phyloP scores from a whole-genome alignment of 2,888 invertebrate species.

The Cryptophagus acutangulus region DNA sequence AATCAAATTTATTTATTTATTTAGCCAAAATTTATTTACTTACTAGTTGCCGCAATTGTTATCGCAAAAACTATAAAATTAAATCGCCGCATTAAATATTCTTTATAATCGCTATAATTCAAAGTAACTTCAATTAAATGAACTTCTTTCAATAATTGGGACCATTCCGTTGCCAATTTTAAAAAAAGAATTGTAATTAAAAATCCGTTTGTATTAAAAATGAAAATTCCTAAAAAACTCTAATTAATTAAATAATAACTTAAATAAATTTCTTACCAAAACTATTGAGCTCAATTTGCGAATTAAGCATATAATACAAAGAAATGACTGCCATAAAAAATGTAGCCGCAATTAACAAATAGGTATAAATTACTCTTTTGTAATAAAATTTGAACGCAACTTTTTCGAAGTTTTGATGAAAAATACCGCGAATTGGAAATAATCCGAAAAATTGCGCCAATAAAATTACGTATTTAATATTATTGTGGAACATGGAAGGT shows the following conservation, averaged over 20 bases:
- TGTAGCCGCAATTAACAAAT: not conserved
- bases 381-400: constrained; percentile 10
- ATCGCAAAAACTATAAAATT: constrained; percentile 4
- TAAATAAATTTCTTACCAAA: constrained; percentile 5
- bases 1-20: constrained; percentile 3
- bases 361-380: not conserved
- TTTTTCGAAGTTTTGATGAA: constrained; percentile 1
- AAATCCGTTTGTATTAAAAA: constrained; percentile 10
- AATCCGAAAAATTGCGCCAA: constrained; percentile 15
- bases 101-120: constrained; percentile 7
- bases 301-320: not conserved
- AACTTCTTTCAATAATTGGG: constrained; percentile 7
- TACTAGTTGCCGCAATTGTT: constrained; percentile 10
- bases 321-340: constrained; percentile 2
- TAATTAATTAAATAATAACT: not conserved
- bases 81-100: constrained; percentile 7
- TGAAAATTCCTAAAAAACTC: constrained; percentile 13
- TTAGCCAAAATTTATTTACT: constrained; percentile 7
- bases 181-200: constrained; percentile 9
- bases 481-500: constrained; percentile 8
- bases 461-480: constrained; percentile 12
- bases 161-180: constrained; percentile 13
- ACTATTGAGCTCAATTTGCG: not conserved
- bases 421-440: constrained; percentile 10
- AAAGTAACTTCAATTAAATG: constrained; percentile 6